Percentiles rank a stretch among this genome's conserved stretches.
Conservation (phyloP, 1,140 invertebrate species). For the Drosophila auraria region DNA sequence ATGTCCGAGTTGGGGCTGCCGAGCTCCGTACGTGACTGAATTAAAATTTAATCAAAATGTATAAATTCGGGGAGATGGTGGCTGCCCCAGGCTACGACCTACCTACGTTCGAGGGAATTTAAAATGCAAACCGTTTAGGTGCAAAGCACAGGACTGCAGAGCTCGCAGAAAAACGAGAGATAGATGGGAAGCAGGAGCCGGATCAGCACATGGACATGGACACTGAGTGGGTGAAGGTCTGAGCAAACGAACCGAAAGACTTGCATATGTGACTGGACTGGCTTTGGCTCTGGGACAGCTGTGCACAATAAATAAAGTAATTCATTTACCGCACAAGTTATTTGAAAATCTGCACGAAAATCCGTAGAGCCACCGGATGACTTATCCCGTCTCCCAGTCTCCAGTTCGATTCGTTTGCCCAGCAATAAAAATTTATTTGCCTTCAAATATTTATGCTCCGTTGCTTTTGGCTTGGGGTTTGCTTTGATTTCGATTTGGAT, state of each 20-base stretch:
- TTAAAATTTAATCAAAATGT: slow-evolving; percentile 84
- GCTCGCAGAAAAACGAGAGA: slow-evolving; percentile 20
- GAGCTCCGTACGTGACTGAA: slow-evolving; percentile 77
- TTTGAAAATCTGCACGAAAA: slow-evolving; percentile 75
- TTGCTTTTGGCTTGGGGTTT: slow-evolving; percentile 3
- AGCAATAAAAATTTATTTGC: slow-evolving; percentile 79
- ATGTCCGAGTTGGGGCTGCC: slow-evolving; percentile 36
- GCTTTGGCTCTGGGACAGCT: slow-evolving; percentile 50
- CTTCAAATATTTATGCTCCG: slow-evolving; percentile 74
- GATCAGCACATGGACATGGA: neutral
- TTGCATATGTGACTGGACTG: slow-evolving; percentile 50
- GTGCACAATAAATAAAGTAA: slow-evolving; percentile 81
- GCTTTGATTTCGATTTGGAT: slow-evolving; percentile 16
- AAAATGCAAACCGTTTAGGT: slow-evolving; percentile 66
- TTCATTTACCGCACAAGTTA: slow-evolving; percentile 81
- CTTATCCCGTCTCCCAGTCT: slow-evolving; percentile 40
- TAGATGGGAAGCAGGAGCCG: neutral
- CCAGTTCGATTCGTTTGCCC: slow-evolving; percentile 61
- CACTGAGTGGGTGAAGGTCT: slow-evolving; percentile 12
- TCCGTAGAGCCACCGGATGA: slow-evolving; percentile 47
- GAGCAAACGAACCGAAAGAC: slow-evolving; percentile 48
- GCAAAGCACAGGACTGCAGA: slow-evolving; percentile 41
- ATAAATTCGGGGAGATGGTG: slow-evolving; percentile 56
- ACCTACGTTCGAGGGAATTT: slow-evolving; percentile 42
- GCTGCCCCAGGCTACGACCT: neutral